Conservation (phyloP, 2,797 vertebrate species). For the Takifugu ocellatus region DNA sequence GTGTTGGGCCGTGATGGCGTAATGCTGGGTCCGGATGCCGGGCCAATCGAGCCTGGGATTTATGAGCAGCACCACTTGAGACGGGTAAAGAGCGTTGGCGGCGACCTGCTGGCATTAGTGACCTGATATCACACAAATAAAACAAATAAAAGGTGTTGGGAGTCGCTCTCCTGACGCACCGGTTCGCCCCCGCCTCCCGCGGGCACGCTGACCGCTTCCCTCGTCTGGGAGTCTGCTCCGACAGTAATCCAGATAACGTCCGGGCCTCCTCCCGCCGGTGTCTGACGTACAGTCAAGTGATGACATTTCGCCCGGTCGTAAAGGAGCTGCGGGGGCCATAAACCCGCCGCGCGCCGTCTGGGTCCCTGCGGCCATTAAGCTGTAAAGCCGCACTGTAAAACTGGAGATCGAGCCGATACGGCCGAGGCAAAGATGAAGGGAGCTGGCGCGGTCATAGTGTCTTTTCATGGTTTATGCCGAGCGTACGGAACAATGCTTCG, state of each 20-base stretch:
- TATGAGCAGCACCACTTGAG: too few species aligned
- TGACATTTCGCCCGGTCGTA: slow-evolving; percentile 59
- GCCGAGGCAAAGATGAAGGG: slow-evolving; percentile 56
- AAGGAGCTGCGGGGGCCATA: slow-evolving; percentile 55
- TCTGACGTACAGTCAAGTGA: slow-evolving; percentile 43
- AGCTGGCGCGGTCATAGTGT: slow-evolving; percentile 29
- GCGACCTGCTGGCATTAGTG: too few species aligned
- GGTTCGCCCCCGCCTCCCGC: too few species aligned
- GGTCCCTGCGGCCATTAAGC: slow-evolving; percentile 67
- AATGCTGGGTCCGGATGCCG: too few species aligned
- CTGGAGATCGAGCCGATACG: slow-evolving; percentile 56
- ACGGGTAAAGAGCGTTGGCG: too few species aligned
- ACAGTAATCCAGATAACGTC: neutral
- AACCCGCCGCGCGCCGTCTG: slow-evolving; percentile 70
- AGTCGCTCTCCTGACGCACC: too few species aligned
- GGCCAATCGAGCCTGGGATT: too few species aligned
- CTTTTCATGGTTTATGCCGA: slow-evolving; percentile 54
- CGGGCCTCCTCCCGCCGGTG: neutral
- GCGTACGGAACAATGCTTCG: slow-evolving; percentile 64
- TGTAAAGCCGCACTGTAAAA: slow-evolving; percentile 70
- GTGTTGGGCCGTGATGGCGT: too few species aligned
- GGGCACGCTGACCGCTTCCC: neutral
- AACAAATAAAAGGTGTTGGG: too few species aligned
- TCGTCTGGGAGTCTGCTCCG: neutral
- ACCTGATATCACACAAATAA: too few species aligned